These are phyloP conservation scores for Bombus pascuorum DNA, from an alignment of 1,140 invertebrate species.

Conservation along the genomic window DNA sequence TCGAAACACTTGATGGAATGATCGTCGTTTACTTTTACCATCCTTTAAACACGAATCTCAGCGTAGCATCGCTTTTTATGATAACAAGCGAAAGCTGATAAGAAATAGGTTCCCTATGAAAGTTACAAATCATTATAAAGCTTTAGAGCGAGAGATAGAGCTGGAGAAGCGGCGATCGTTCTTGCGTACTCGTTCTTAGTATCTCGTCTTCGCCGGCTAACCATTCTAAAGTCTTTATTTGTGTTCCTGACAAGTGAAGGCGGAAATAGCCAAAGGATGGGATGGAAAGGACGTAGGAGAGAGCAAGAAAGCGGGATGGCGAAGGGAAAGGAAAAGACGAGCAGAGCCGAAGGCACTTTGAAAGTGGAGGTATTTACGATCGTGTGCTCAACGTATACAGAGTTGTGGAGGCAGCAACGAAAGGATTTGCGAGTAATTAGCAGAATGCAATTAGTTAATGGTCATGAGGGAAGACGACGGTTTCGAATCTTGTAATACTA, in stretches of 20 bases:
- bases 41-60: background rate
- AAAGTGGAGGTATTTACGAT: slow-evolving; percentile 67
- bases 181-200: slow-evolving; percentile 54
- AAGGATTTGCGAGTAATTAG: slow-evolving; percentile 71
- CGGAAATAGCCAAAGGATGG: slow-evolving; percentile 27
- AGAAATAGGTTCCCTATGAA: slow-evolving; percentile 3
- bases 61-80: background rate
- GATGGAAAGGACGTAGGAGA: background rate
- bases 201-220: slow-evolving; percentile 47
- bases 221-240: slow-evolving; percentile 63
- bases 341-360: slow-evolving; percentile 51
- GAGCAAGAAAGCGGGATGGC: background rate
- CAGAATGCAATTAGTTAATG: slow-evolving; percentile 72
- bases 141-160: slow-evolving; percentile 35
- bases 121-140: slow-evolving; percentile 44
- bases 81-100: background rate
- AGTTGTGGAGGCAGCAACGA: slow-evolving; percentile 53
- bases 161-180: slow-evolving; percentile 53
- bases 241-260: slow-evolving; percentile 56
- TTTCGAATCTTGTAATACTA: slow-evolving; percentile 55
- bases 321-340: slow-evolving; percentile 10
- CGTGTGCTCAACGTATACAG: slow-evolving; percentile 57
- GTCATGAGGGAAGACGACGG: slow-evolving; percentile 54
- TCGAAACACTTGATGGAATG: background rate
- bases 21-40: background rate